These are phyloP conservation scores for Blera fallax DNA, from an alignment of 2,888 invertebrate genomes.

Conservation along the genomic window DNA sequence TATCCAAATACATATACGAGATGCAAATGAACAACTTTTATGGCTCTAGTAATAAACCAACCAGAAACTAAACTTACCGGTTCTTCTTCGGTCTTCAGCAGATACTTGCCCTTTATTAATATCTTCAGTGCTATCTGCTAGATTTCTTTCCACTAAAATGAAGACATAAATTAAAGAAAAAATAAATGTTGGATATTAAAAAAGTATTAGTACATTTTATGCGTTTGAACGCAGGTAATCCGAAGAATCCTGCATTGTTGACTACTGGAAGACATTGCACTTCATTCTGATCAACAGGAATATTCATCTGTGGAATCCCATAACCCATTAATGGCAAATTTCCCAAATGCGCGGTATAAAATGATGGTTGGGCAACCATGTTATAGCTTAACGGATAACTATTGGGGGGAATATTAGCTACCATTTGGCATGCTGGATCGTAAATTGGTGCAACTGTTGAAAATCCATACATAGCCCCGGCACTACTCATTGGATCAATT, in stretches of 20 bases:
- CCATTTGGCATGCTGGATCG: slow-evolving; percentile 14
- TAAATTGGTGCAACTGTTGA: neutral
- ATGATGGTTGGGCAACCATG: slow-evolving; percentile 4
- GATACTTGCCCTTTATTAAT: neutral
- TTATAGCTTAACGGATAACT: slow-evolving; percentile 26
- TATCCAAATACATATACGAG: too few relatives aligned
- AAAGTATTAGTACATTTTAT: slow-evolving; percentile 41
- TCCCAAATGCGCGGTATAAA: slow-evolving; percentile 2
- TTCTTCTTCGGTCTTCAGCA: slow-evolving; percentile 6
- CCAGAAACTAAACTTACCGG: slow-evolving; percentile 6
- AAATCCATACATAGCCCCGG: neutral
- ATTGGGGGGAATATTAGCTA: neutral
- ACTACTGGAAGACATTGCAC: slow-evolving; percentile 56
- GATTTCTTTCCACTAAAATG: slow-evolving; percentile 40
- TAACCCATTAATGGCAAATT: slow-evolving; percentile 36
- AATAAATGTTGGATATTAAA: neutral
- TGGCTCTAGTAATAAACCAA: too few relatives aligned
- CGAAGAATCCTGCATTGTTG: slow-evolving; percentile 19
- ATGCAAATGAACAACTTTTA: too few relatives aligned
- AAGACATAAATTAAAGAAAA: neutral
- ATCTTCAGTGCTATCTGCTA: neutral
- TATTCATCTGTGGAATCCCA: slow-evolving; percentile 22
- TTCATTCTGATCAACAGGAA: slow-evolving; percentile 20
- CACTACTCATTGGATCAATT: neutral
- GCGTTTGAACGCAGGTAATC: slow-evolving; percentile 43